These are phyloP conservation scores for Apodemus sylvaticus DNA, from an alignment of 2,113 vertebrate genomes.

Conservation along the genomic window DNA sequence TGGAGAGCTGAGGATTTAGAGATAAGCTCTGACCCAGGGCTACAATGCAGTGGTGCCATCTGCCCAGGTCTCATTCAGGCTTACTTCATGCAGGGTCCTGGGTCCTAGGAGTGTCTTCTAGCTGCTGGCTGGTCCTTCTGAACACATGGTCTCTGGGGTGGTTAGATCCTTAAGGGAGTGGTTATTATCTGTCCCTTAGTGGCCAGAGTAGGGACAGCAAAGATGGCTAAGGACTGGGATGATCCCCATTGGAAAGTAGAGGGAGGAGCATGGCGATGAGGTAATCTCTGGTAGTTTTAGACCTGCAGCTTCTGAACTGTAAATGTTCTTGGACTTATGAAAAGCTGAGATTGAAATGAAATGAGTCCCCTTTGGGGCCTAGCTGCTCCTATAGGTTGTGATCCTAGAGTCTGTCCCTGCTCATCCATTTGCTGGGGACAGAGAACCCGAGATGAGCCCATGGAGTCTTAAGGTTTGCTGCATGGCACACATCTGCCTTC, in stretches of 20 bases:
- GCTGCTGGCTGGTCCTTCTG: background rate
- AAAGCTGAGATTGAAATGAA: background rate
- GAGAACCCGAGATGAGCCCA: background rate
- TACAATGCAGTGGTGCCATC: rapidly evolving
- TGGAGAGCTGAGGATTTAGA: background rate
- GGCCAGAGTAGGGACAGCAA: background rate
- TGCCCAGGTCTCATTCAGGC: no score
- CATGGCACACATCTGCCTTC: background rate
- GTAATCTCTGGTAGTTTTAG: background rate
- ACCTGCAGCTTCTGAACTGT: background rate
- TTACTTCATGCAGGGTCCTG: rapidly evolving
- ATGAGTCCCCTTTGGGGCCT: background rate
- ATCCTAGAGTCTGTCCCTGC: background rate
- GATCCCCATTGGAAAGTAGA: no score
- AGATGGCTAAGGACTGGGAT: background rate
- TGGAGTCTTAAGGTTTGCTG: background rate
- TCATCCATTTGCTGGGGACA: background rate
- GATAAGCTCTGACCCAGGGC: rapidly evolving
- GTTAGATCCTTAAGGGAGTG: background rate
- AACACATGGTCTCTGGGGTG: rapidly evolving
- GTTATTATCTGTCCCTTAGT: background rate
- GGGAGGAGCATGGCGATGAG: background rate
- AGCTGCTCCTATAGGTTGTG: background rate
- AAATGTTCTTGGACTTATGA: background rate
- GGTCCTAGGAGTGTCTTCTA: background rate